phyloP scores from a whole-genome alignment of 1,140 invertebrate species.

The roundworm (Caenorhabditis elegans) region DNA sequence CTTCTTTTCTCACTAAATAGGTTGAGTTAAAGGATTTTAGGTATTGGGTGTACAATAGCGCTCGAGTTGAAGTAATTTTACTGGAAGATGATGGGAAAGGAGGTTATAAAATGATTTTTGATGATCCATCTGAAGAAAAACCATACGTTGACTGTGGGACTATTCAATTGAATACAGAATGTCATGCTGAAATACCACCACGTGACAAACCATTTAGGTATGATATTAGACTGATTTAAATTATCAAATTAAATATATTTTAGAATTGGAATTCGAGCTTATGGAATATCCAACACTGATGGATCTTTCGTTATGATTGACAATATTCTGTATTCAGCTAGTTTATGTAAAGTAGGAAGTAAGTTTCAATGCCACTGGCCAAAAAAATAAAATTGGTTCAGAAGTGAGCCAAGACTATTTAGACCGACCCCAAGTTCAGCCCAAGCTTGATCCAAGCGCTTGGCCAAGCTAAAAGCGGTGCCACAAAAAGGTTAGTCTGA shows the following conservation, averaged over 20 bases:
- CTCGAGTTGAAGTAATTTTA: constrained; percentile 61
- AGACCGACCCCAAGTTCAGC: too few species aligned
- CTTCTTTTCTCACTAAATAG: too few species aligned
- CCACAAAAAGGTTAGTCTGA: too few species aligned
- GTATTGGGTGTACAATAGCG: constrained; percentile 65
- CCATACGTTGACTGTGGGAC: constrained; percentile 63
- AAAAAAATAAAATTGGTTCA: too few species aligned
- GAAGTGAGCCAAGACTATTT: too few species aligned
- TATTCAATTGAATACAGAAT: constrained; percentile 60
- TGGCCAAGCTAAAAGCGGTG: too few species aligned
- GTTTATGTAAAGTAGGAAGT: constrained; percentile 63
- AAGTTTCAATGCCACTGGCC: too few species aligned
- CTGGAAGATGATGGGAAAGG: constrained; percentile 54
- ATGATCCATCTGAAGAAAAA: constrained; percentile 53
- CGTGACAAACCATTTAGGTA: constrained; percentile 52
- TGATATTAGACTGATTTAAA: neutral
- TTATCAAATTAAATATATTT: constrained; percentile 28
- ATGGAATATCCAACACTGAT: constrained; percentile 58
- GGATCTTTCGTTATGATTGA: constrained; percentile 64
- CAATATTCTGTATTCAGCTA: constrained; percentile 62
- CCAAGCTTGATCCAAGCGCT: too few species aligned
- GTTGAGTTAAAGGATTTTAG: constrained; percentile 39
- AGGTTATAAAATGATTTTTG: constrained; percentile 38
- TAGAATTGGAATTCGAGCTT: constrained; percentile 58
- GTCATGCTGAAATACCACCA: constrained; percentile 57